Evolutionary conservation across 2,888 invertebrate species (phyloP), one percentile per base, ranked within the genome.

Genomic region (Mimumesa dahlbomi): DNA sequence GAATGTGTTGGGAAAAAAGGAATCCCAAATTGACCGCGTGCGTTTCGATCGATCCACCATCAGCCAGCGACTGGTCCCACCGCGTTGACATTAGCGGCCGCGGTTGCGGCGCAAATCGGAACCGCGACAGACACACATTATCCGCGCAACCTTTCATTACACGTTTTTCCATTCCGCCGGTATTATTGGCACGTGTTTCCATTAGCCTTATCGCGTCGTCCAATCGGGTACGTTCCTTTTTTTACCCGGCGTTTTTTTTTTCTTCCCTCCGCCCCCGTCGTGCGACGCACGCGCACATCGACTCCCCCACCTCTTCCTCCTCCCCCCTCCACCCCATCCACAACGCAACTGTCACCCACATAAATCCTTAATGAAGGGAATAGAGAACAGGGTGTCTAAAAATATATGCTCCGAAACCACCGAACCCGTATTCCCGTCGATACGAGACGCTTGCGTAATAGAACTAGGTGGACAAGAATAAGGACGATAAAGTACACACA

Each of bases 151-250:
- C 65, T 62, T 66, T 73, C 58, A 66, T 70, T 69, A 64, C 54
- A 50, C 54, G 73, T 66, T 65, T 66, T 75, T 69, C 50, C 25
- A n/a, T 43, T 54, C 56, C 38, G n/a, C 54, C 40, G 48, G 75
- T 79, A 78, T 83, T 84, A 83, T 81, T 81, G 78, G 79, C 79
- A 77, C 75, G 83, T 80, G 79, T 81, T 84, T 84, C 81, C 84
- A 83, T 84, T 83, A 78, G 73, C 62, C 73, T 79, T 84, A 84
- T 85, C 85, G 64, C 68, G 59, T 62, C 49, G 64, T 45, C 66
- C 62, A 64, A 80, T 81, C 79, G 34, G 18, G n/a, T 49, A 22
- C 49, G 34, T 59, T 56, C 57, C 59, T 63, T 69, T 65, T 53
- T 21, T 22, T 34, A 29, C 9, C 9, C 29, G 7, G 9, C 29